phyloP scores from a whole-genome alignment of 1,140 invertebrate species.

The Pachyrhynchus sulphureomaculatus region DNA sequence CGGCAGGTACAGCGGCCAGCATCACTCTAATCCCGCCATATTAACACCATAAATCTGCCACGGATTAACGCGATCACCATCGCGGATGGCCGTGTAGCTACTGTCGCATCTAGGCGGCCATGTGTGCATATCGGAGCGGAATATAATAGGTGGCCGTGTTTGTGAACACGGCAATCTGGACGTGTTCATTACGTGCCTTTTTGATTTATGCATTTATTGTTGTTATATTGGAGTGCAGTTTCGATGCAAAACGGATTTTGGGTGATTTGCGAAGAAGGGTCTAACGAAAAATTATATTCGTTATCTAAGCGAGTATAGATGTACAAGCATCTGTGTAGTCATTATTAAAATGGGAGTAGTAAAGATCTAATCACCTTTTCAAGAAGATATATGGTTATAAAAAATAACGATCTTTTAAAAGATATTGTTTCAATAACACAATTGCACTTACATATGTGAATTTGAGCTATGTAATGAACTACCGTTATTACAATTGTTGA shows the following conservation, averaged over 20 bases:
- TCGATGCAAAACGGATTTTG: neutral
- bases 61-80: conserved; percentile 48
- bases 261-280: neutral
- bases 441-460: too few relatives aligned
- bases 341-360: too few relatives aligned
- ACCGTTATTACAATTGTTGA: too few relatives aligned
- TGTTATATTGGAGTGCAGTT: neutral
- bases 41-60: conserved; percentile 65
- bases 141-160: conserved; percentile 8
- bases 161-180: conserved; percentile 12
- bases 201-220: conserved; percentile 8
- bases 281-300: neutral
- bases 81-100: conserved; percentile 36
- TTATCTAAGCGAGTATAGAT: too few relatives aligned
- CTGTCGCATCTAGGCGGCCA: conserved; percentile 17
- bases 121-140: conserved; percentile 8
- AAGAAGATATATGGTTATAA: too few relatives aligned
- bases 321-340: too few relatives aligned
- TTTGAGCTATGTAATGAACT: too few relatives aligned
- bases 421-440: too few relatives aligned
- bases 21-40: conserved; percentile 55
- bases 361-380: too few relatives aligned
- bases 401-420: too few relatives aligned
- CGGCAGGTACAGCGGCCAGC: conserved; percentile 19
- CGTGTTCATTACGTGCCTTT: conserved; percentile 17